Conservation (phyloP, 1,140 invertebrate genomes). For the Diploscapter pachys region DNA sequence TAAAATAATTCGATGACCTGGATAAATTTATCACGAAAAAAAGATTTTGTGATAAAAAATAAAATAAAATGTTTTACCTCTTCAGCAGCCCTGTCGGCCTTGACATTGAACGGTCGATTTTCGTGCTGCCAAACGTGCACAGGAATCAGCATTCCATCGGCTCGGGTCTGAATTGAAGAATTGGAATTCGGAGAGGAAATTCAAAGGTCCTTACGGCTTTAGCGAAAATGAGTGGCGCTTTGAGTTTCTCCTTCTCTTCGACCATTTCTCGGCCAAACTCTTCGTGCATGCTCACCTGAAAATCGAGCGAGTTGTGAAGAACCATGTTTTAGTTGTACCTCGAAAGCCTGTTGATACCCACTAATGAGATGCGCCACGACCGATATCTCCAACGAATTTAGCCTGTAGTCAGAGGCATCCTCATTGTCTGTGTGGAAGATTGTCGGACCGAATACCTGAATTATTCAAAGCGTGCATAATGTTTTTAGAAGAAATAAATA, state of each 20-base stretch:
- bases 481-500: too few species aligned
- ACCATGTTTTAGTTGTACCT: conserved; percentile 5
- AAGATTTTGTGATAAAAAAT: too few species aligned
- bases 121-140: conserved; percentile 50
- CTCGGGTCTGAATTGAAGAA: conserved; percentile 26
- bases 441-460: too few species aligned
- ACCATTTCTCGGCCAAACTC: conserved; percentile 35
- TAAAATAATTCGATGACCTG: too few species aligned
- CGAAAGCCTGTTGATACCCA: conserved; percentile 12
- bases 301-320: neutral
- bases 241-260: conserved; percentile 36
- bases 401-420: too few species aligned
- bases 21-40: too few species aligned
- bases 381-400: too few species aligned
- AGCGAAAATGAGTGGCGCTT: conserved; percentile 1
- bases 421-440: too few species aligned
- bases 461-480: too few species aligned
- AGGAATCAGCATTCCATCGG: conserved; percentile 50
- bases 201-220: conserved; percentile 11
- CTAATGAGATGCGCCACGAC: conserved; percentile 13
- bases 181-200: conserved; percentile 7
- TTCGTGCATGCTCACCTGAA: conserved; percentile 29
- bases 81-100: conserved; percentile 26
- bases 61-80: neutral
- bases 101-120: conserved; percentile 50